phyloP scores from a whole-genome alignment of 2,113 vertebrate genomes.

The Halichoeres trimaculatus region DNA sequence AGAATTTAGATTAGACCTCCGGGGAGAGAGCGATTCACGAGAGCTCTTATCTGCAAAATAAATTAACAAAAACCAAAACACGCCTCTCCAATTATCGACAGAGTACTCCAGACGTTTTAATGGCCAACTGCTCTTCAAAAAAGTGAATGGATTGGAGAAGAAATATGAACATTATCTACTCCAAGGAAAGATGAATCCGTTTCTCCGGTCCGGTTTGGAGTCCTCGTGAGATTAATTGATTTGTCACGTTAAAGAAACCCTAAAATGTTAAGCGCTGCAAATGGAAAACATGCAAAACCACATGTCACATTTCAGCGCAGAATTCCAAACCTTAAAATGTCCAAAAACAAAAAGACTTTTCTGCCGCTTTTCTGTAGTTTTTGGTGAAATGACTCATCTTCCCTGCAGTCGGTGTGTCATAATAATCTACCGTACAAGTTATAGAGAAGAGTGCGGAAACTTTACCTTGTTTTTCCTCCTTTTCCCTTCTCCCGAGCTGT shows the following conservation, averaged over 20 bases:
- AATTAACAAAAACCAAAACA: conserved; percentile 83
- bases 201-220: conserved; percentile 31
- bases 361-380: background rate
- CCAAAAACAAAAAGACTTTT: background rate
- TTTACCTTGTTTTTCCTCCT: conserved; percentile 68
- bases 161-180: conserved; percentile 60
- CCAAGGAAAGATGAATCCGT: conserved; percentile 44
- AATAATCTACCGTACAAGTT: background rate
- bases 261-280: background rate
- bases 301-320: background rate
- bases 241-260: background rate
- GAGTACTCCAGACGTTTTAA: conserved; percentile 73
- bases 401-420: background rate
- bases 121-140: conserved; percentile 49
- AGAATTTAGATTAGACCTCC: conserved; percentile 85
- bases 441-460: background rate
- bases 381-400: background rate
- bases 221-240: conserved; percentile 43
- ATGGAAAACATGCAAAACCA: conserved; percentile 5
- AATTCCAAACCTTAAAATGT: background rate
- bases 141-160: conserved; percentile 38
- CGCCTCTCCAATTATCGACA: conserved; percentile 83
- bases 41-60: conserved; percentile 81
- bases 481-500: conserved; percentile 46
- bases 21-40: conserved; percentile 77